A percentile compares a stretch with the other conserved stretches of the same genome.
These are phyloP conservation scores for Leuctra nigra DNA, from an alignment of 2,888 invertebrate genomes.

Conservation along the genomic window DNA sequence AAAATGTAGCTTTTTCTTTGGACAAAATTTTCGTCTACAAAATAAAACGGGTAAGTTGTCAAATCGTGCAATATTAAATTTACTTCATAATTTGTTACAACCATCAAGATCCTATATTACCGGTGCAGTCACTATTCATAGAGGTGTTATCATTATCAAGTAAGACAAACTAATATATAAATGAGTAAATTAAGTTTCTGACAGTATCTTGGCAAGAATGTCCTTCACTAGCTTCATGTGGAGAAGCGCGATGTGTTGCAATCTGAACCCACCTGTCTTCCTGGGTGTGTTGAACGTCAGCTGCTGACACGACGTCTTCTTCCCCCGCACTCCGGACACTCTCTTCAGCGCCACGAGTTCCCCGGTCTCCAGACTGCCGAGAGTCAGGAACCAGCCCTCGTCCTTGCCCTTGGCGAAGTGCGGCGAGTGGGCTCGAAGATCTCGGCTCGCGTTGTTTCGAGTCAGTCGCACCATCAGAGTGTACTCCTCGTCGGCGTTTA, in stretches of 20 bases:
- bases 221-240: no score
- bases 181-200: no score
- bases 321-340: slow-evolving; percentile 48
- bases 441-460: slow-evolving; percentile 36
- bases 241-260: background rate
- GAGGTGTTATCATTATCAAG: no score
- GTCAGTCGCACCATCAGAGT: slow-evolving; percentile 48
- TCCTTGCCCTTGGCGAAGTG: slow-evolving; percentile 89
- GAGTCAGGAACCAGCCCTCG: slow-evolving; percentile 89
- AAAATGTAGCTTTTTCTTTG: no score
- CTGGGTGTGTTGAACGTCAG: slow-evolving; percentile 58
- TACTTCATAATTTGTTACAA: no score
- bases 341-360: slow-evolving; percentile 81
- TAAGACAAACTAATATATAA: no score
- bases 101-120: no score
- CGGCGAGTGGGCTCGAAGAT: slow-evolving; percentile 65
- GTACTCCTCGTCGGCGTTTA: slow-evolving; percentile 68
- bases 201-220: no score
- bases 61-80: no score
- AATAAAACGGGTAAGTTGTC: no score
- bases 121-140: no score
- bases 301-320: slow-evolving; percentile 42
- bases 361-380: slow-evolving; percentile 63
- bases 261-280: slow-evolving; percentile 40
- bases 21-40: no score